Evolutionary conservation across 1,140 invertebrate species (phyloP), one percentile per base, ranked within the genome.

Genomic region (Cyphomyrmex costatus): DNA sequence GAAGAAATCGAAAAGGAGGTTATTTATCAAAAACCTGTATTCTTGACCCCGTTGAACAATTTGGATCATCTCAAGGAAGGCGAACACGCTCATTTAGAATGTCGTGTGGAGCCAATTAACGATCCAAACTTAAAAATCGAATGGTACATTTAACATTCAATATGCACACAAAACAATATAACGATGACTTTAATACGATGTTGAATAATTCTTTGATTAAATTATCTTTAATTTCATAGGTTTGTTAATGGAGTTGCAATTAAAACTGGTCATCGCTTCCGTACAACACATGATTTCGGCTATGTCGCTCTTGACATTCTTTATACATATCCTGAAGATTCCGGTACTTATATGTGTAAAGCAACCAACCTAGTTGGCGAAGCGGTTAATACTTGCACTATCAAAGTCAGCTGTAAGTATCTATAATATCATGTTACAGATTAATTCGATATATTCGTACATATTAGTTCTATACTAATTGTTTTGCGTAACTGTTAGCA

Each of bases 301-400:
- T 99, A 99, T 93, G 98, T 99, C 49, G 98, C 98, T 66, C 96
- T 99, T 78, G 98, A 99, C 94, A 98, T 99, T 91, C 95, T 99
- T 12, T 99, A 99, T 94, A 97, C 98, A 2, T 99, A 99, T 94
- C 96, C 98, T 66, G 98, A 99, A 96, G 99, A 99, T 95, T 97
- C 97, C 84, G 98, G 98, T 85, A 98, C 98, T 14, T 99, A 99
- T 94, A 98, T 98, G 96, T 99, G 98, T 95, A 98, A 98, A 94
- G 99, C 99, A 51, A 98, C 97, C 8, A 99, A 99, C 94, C 95
- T 97, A 82, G 96, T 98, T 89, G 99, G 99, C 77, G 98, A 99
- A 96, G 98, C 98, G 87, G 97, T 98, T 51, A 99, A 99, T 90
- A 98, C 97, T 1, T 98, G 98, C 94, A 98, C 97, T 88, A 97